Evolutionary conservation across 1,140 invertebrate genomes (phyloP).

Genomic region (Lepidurus packardi): DNA sequence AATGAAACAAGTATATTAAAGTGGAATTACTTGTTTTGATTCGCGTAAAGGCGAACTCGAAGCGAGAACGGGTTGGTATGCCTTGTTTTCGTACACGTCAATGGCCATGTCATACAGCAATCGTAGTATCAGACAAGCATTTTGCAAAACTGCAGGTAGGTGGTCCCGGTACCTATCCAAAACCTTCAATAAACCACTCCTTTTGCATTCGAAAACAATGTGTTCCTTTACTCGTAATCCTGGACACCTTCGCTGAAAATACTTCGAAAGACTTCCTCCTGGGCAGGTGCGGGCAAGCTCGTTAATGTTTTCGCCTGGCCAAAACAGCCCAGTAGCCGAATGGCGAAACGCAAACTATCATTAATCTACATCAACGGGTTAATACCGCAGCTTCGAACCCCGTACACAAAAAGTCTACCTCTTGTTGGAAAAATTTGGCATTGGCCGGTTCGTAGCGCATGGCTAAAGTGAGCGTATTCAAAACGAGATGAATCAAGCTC

Average conservation of each 20-base stretch:
- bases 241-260: conserved; percentile 65
- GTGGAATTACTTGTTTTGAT: neutral
- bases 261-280: conserved; percentile 53
- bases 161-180: neutral
- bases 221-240: conserved; percentile 11
- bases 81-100: conserved; percentile 67
- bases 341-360: conserved; percentile 80
- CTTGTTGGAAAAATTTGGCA: conserved; percentile 94
- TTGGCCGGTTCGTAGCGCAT: conserved; percentile 99
- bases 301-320: conserved; percentile 42
- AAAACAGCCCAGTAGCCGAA: conserved; percentile 87
- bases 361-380: conserved; percentile 58
- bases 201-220: conserved; percentile 21
- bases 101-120: conserved; percentile 85
- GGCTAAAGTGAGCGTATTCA: conserved; percentile 90
- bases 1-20: neutral
- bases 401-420: conserved; percentile 54
- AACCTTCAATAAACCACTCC: neutral
- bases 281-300: conserved; percentile 23
- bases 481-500: conserved; percentile 76
- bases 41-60: conserved; percentile 4
- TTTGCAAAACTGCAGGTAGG: conserved; percentile 43
- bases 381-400: neutral
- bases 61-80: neutral
- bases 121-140: conserved; percentile 71